Evolutionary conservation across 2,888 invertebrate genomes (phyloP).

Genomic region (Rotaria socialis): DNA sequence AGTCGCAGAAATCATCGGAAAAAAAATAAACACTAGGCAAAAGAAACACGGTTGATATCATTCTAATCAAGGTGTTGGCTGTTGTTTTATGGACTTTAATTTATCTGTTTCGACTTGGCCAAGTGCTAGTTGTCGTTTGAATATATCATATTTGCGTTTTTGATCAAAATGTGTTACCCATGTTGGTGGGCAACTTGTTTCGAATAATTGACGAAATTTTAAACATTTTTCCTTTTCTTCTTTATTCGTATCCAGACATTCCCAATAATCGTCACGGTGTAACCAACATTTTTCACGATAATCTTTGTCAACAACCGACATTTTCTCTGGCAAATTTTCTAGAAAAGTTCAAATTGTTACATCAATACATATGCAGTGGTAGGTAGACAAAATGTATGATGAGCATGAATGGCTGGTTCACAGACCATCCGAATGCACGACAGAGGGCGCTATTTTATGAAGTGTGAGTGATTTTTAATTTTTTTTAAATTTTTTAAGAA

Average conservation of each 20-base stretch:
- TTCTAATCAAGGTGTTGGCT: neutral
- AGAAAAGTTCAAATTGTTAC: neutral
- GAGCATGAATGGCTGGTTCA: neutral
- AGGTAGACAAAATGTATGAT: neutral
- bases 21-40: neutral
- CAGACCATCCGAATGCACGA: neutral
- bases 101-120: neutral
- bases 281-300: slow-evolving; percentile 78
- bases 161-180: slow-evolving; percentile 77
- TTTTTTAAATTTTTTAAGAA: no score
- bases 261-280: slow-evolving; percentile 80
- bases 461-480: no score
- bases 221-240: slow-evolving; percentile 66
- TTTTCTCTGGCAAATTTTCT: neutral
- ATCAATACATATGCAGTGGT: no score
- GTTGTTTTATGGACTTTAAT: neutral
- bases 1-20: neutral
- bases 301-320: slow-evolving; percentile 51
- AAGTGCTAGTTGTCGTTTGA: slow-evolving; percentile 63
- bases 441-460: neutral
- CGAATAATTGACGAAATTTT: slow-evolving; percentile 63
- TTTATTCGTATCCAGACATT: slow-evolving; percentile 70
- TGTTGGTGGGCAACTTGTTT: slow-evolving; percentile 53
- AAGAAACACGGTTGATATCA: neutral
- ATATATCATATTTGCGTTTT: slow-evolving; percentile 78